phyloP scores from a whole-genome alignment of 2,113 vertebrate species.

The Phylloscopus trochiloides region DNA sequence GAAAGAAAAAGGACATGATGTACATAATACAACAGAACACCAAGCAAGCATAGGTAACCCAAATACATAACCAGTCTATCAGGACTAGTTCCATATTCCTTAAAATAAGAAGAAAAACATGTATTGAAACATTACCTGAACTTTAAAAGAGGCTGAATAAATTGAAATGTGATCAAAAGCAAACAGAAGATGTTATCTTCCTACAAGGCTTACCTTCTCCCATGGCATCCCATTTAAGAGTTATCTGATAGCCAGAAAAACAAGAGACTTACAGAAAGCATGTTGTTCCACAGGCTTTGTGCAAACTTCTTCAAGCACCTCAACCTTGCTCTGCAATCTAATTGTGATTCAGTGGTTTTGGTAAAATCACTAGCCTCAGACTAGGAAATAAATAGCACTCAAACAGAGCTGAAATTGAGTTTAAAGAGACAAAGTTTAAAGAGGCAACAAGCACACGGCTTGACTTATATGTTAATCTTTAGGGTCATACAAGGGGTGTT shows the following conservation, averaged over 20 bases:
- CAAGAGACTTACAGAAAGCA: not conserved
- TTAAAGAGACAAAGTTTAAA: not conserved
- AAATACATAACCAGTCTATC: not conserved
- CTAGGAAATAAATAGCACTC: slow-evolving; percentile 20
- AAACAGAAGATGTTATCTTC: not conserved
- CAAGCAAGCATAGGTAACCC: not conserved
- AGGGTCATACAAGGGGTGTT: not conserved
- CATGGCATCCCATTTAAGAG: not conserved
- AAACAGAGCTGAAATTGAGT: not conserved
- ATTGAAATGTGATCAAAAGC: not conserved
- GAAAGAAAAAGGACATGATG: not conserved
- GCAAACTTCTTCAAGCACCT: not conserved
- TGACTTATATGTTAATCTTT: not conserved
- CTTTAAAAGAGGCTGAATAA: not conserved
- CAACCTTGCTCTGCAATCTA: not conserved
- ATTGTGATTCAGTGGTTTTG: not conserved
- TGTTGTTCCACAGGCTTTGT: not conserved
- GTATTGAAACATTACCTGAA: not conserved
- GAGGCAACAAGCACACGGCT: accelerated
- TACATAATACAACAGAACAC: not conserved
- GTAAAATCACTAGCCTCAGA: slow-evolving; percentile 62
- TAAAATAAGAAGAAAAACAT: not conserved
- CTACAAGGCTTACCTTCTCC: not conserved
- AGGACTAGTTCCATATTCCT: not conserved
- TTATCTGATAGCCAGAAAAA: slow-evolving; percentile 15